Evolutionary conservation across 1,140 invertebrate genomes (phyloP).

Genomic region (Drosophila nannoptera): DNA sequence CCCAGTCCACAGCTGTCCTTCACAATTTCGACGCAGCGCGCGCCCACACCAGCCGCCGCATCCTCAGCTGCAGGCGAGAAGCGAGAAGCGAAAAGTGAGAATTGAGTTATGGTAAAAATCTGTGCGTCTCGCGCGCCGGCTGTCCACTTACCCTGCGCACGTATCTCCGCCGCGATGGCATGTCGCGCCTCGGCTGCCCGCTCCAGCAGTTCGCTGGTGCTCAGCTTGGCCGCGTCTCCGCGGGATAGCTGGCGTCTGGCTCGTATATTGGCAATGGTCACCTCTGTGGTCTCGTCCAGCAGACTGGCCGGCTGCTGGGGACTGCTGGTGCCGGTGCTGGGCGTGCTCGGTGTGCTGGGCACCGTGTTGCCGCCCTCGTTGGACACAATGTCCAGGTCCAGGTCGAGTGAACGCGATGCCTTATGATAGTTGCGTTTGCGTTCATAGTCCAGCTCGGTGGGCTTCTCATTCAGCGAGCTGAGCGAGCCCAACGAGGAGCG

Average conservation of each 20-base stretch:
- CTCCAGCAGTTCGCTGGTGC: slow-evolving; percentile 73
- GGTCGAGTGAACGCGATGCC: slow-evolving; percentile 72
- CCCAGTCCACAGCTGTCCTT: slow-evolving; percentile 94
- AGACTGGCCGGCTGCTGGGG: slow-evolving; percentile 64
- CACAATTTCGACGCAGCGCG: slow-evolving; percentile 82
- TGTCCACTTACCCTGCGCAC: slow-evolving; percentile 70
- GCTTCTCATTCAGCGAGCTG: slow-evolving; percentile 75
- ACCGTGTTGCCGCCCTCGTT: slow-evolving; percentile 47
- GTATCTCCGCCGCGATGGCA: slow-evolving; percentile 75
- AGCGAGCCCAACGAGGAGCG: slow-evolving; percentile 77
- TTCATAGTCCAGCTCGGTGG: slow-evolving; percentile 69
- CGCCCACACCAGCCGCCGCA: slow-evolving; percentile 51
- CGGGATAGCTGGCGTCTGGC: slow-evolving; percentile 69
- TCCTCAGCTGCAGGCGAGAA: slow-evolving; percentile 46
- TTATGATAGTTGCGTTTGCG: slow-evolving; percentile 76
- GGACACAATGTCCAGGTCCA: slow-evolving; percentile 76
- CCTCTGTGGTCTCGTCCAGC: slow-evolving; percentile 54
- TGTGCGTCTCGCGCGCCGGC: too few relatives aligned
- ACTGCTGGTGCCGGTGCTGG: slow-evolving; percentile 66
- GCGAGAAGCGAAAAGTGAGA: too few relatives aligned
- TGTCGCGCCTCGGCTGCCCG: slow-evolving; percentile 70
- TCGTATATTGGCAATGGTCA: slow-evolving; percentile 69
- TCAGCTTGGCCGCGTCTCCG: slow-evolving; percentile 71
- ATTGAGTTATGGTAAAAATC: not conserved
- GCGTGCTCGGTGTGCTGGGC: slow-evolving; percentile 43